These are phyloP conservation scores for Conistra vaccinii DNA, from an alignment of 2,888 invertebrate genomes.

Conservation along the genomic window DNA sequence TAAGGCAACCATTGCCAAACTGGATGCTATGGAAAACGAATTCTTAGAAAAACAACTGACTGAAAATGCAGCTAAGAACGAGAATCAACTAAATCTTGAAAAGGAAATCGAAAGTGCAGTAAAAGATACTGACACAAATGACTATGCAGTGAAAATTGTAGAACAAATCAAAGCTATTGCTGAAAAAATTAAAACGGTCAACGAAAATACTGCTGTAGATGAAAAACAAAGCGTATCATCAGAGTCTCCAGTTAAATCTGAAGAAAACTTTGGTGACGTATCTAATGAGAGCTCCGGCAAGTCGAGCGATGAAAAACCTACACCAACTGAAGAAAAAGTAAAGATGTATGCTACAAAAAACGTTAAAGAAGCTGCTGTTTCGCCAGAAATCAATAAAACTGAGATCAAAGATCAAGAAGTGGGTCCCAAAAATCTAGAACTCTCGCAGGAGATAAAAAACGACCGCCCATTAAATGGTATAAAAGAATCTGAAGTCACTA, in stretches of 20 bases:
- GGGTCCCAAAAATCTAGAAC: conserved; percentile 2
- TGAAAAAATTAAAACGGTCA: conserved; percentile 11
- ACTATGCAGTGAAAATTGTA: conserved; percentile 18
- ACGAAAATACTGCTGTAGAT: conserved; percentile 29
- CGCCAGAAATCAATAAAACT: conserved; percentile 3
- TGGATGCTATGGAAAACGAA: conserved; percentile 85
- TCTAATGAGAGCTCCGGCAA: conserved; percentile 82
- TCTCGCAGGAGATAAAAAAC: neutral
- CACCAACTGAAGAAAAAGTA: conserved; percentile 16
- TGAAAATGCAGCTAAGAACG: conserved; percentile 80
- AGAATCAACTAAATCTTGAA: conserved; percentile 82
- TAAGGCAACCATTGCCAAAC: conserved; percentile 78
- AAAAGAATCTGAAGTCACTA: conserved; percentile 59
- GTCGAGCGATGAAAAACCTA: conserved; percentile 68
- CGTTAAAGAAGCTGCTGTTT: neutral
- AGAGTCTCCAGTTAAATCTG: conserved; percentile 81
- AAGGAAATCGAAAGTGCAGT: conserved; percentile 68
- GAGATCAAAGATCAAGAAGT: conserved; percentile 1
- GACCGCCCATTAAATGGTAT: conserved; percentile 28
- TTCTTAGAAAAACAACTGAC: conserved; percentile 79
- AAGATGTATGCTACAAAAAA: conserved; percentile 27
- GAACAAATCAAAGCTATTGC: conserved; percentile 16
- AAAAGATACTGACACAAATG: conserved; percentile 23
- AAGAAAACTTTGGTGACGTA: conserved; percentile 84
- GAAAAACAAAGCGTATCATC: conserved; percentile 70